These are phyloP conservation scores for Strigamia transsilvanica DNA, from an alignment of 2,888 invertebrate genomes.

Conservation along the genomic window DNA sequence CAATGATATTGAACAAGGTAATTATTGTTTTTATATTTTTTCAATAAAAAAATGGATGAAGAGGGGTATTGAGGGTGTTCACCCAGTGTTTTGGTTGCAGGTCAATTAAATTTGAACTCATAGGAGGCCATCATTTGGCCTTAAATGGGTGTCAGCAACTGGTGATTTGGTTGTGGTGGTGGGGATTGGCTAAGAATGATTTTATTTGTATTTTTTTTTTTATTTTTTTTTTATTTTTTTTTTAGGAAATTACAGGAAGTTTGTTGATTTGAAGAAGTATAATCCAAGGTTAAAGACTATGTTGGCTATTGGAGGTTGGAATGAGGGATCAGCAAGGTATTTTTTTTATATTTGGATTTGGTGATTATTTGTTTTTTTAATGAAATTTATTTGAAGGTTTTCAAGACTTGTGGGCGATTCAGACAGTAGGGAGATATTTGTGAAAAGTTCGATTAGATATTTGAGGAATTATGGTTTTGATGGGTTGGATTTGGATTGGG, in stretches of 20 bases:
- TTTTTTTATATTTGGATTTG: conserved; percentile 10
- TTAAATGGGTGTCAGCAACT: not conserved
- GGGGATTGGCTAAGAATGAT: too few species aligned
- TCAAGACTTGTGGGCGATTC: conserved; percentile 86
- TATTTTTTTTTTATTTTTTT: conserved; percentile 52
- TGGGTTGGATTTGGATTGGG: conserved; percentile 88
- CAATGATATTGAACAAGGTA: conserved; percentile 94
- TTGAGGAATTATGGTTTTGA: conserved; percentile 91
- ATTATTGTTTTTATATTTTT: conserved; percentile 56
- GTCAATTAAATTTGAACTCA: conserved; percentile 34
- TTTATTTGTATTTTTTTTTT: conserved; percentile 52
- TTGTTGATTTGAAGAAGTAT: conserved; percentile 90
- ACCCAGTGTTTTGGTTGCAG: not conserved
- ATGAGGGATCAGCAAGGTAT: conserved; percentile 80
- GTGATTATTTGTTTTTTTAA: not conserved
- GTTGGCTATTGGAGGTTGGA: conserved; percentile 94
- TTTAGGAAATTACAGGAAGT: conserved; percentile 90
- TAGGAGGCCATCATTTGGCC: conserved; percentile 15
- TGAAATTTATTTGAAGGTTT: conserved; percentile 68
- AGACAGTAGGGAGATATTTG: conserved; percentile 80
- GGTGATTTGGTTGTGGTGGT: too few species aligned
- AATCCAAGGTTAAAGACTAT: conserved; percentile 90
- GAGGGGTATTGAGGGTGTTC: not conserved
- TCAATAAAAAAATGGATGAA: not conserved
- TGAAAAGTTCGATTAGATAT: conserved; percentile 68